Conservation (phyloP, 1,140 invertebrate species). For the Wiebesia pumilae region DNA sequence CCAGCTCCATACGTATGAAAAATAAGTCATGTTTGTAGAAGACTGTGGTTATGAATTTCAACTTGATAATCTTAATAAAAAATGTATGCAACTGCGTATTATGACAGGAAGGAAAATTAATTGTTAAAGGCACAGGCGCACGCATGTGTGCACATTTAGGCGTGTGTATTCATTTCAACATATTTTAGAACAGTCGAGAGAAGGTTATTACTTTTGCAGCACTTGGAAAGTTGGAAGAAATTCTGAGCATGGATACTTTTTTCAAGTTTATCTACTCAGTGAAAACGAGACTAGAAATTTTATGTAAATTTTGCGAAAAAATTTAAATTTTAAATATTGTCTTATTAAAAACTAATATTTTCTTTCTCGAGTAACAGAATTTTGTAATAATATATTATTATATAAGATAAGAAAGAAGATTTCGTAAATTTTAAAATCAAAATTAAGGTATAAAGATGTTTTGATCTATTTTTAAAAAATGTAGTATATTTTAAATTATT, state of each 20-base stretch:
- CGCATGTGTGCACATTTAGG: background rate
- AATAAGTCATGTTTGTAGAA: background rate
- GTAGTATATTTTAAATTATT: too few species aligned
- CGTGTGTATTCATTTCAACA: background rate
- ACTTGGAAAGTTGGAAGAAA: background rate
- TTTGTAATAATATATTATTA: too few species aligned
- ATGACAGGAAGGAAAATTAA: background rate
- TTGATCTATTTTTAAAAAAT: too few species aligned
- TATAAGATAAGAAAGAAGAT: too few species aligned
- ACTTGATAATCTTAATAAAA: background rate
- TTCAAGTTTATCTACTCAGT: background rate
- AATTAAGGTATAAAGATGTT: too few species aligned
- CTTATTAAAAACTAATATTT: background rate
- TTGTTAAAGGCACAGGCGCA: background rate
- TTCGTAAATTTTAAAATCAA: too few species aligned
- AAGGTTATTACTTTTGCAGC: background rate
- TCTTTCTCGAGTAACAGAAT: too few species aligned
- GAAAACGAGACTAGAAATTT: background rate
- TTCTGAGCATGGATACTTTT: background rate
- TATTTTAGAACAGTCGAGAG: background rate
- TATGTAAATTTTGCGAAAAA: background rate
- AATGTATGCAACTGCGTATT: background rate
- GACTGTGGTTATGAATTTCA: background rate
- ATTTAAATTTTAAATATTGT: background rate
- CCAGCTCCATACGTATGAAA: background rate